Evolutionary conservation across 2,888 invertebrate species (phyloP).

Genomic region (Catocala fraxini): DNA sequence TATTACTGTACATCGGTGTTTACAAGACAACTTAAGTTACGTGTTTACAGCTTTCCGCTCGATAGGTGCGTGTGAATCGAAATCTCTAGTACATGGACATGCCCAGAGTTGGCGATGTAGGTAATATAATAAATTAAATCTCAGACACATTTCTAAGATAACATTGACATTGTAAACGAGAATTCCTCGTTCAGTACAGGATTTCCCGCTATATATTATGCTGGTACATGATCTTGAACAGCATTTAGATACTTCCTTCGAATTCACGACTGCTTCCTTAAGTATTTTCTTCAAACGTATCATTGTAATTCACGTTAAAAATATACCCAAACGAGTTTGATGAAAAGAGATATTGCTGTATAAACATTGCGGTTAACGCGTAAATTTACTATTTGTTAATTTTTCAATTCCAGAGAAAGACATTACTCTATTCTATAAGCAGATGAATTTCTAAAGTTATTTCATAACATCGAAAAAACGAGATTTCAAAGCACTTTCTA

Average conservation of each 20-base stretch:
- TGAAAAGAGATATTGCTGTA: neutral
- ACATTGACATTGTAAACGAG: constrained; percentile 31
- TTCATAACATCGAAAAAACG: too few relatives aligned
- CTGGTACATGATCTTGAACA: constrained; percentile 31
- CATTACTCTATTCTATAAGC: too few relatives aligned
- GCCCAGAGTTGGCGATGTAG: neutral
- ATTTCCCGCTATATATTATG: constrained; percentile 28
- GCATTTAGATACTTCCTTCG: constrained; percentile 33
- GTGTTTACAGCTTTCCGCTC: constrained; percentile 13
- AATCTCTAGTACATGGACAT: constrained; percentile 12
- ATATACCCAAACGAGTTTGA: too few relatives aligned
- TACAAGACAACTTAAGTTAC: neutral
- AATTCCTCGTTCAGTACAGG: constrained; percentile 30
- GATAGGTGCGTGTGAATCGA: constrained; percentile 16
- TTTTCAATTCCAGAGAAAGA: too few relatives aligned
- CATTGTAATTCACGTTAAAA: neutral
- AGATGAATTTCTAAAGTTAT: too few relatives aligned
- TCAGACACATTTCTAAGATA: constrained; percentile 34
- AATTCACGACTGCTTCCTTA: constrained; percentile 12
- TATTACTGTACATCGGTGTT: neutral
- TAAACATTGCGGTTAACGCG: too few relatives aligned
- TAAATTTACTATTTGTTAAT: too few relatives aligned
- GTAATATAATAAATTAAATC: constrained; percentile 32
- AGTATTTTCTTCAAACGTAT: constrained; percentile 15
- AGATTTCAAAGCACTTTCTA: neutral